These are phyloP conservation scores for Ciconia nigra DNA, from an alignment of 2,797 vertebrate species.

Conservation along the genomic window DNA sequence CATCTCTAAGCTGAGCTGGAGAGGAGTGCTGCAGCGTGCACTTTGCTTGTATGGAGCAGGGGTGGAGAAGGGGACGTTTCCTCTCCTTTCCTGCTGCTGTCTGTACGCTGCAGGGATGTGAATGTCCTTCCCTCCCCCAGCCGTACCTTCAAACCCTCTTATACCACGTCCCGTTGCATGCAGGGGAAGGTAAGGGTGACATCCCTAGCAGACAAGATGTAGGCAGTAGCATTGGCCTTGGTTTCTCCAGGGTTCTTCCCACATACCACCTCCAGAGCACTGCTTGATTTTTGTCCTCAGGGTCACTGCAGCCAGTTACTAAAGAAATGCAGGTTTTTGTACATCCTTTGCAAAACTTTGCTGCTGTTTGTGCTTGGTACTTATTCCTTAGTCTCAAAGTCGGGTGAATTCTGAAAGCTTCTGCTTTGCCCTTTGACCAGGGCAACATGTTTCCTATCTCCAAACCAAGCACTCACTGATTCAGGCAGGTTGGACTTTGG, in stretches of 20 bases:
- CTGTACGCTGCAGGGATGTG: background rate
- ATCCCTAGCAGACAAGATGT: background rate
- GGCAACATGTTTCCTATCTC: background rate
- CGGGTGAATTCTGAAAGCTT: background rate
- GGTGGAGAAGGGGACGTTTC: background rate
- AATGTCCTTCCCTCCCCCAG: background rate
- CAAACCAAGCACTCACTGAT: rapidly evolving
- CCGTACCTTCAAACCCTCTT: background rate
- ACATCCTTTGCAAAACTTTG: background rate
- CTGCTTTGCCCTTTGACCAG: background rate
- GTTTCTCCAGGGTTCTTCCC: background rate
- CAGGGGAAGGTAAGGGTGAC: background rate
- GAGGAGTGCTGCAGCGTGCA: rapidly evolving
- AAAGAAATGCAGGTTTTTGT: background rate
- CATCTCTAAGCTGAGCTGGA: background rate
- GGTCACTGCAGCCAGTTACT: background rate
- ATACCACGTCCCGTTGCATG: rapidly evolving
- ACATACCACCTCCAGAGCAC: background rate
- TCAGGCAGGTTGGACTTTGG: background rate
- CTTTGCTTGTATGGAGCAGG: background rate
- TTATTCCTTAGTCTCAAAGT: background rate
- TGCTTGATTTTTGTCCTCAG: background rate
- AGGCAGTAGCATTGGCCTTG: background rate
- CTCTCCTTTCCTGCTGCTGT: background rate
- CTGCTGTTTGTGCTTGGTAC: background rate